Evolutionary conservation across 2,113 vertebrate species (phyloP).

Genomic region (Lamprotornis superbus): DNA sequence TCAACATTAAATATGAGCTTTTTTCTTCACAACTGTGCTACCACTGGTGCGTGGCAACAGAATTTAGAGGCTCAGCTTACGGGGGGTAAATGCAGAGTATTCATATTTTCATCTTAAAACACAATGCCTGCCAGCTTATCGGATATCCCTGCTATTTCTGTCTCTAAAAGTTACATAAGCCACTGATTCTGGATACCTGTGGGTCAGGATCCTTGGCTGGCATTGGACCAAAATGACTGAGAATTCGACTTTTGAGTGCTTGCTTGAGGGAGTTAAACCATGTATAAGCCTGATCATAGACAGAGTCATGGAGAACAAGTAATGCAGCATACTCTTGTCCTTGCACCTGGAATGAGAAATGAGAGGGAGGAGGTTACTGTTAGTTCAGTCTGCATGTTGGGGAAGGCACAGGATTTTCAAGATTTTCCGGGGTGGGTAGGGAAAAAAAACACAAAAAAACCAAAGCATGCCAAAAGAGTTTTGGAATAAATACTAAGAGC

Average conservation of each 20-base stretch:
- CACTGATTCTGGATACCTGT: slow-evolving; percentile 67
- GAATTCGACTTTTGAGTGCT: slow-evolving; percentile 77
- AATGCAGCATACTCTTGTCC: slow-evolving; percentile 75
- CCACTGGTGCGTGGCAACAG: neutral
- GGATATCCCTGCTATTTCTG: neutral
- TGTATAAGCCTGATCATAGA: slow-evolving; percentile 76
- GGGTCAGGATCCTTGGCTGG: slow-evolving; percentile 80
- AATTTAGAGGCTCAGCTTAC: neutral
- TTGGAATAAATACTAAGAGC: neutral
- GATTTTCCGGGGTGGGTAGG: neutral
- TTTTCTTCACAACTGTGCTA: neutral
- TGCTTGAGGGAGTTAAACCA: slow-evolving; percentile 81
- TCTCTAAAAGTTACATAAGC: neutral
- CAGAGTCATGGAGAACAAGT: slow-evolving; percentile 74
- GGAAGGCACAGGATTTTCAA: neutral
- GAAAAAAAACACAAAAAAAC: neutral
- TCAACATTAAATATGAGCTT: neutral
- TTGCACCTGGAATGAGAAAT: slow-evolving; percentile 72
- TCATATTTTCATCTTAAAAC: slow-evolving; percentile 13
- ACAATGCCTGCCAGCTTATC: neutral
- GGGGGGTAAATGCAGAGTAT: neutral
- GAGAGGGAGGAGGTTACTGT: neutral
- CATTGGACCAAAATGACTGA: slow-evolving; percentile 83
- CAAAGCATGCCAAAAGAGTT: neutral
- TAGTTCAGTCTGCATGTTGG: neutral